Evolutionary conservation across 2,888 invertebrate species (phyloP), one percentile per base, ranked within the genome.

Genomic region (Digitonthophagus gazella): DNA sequence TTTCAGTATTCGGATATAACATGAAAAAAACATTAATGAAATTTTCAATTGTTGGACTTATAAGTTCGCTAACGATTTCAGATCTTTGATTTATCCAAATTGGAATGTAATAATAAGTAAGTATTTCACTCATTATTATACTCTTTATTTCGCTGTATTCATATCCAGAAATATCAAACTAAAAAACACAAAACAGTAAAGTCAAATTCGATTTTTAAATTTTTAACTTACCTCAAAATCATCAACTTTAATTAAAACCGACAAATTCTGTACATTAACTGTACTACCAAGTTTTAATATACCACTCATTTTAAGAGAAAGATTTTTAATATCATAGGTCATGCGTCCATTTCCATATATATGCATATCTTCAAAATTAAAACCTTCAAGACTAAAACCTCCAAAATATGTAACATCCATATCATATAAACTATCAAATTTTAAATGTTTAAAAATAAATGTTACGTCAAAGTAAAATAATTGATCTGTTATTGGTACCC

Each of bases 81-180:
- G 69, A 20, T 55, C 63, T 64, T 16, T 57, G 63, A 15, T 71
- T 69, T 58, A 58, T 65, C 54, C 66, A 65, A 15, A 64, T 57
- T 11, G 69, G 69, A 56, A 69, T 64, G 3, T 67, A 20, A 19
- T 65, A 68, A 19, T 64, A 58, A 61, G 69, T 71, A 5, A 71
- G 44, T 6, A 71, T 58, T 64, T 71, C 66, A 3, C 67, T 65
- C 14, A 73, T 66, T 57, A 72, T 22, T 20, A 66, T 28, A 58
- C 73, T 74, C 44, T 71, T 67, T 19, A 67, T 69, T 19, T 73
- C 72, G 55, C 72, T 70, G 18, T 72, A 57, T 14, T 71, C 68
- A 18, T 69, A 67, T 15, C 74, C 74, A 15, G 71, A 71, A 14
- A 73, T 68, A 15, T 8, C 19, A n/a, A 55, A 65, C 73, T 73